These are phyloP conservation scores for Macaria liturata DNA, from an alignment of 2,888 invertebrate species.

Conservation along the genomic window DNA sequence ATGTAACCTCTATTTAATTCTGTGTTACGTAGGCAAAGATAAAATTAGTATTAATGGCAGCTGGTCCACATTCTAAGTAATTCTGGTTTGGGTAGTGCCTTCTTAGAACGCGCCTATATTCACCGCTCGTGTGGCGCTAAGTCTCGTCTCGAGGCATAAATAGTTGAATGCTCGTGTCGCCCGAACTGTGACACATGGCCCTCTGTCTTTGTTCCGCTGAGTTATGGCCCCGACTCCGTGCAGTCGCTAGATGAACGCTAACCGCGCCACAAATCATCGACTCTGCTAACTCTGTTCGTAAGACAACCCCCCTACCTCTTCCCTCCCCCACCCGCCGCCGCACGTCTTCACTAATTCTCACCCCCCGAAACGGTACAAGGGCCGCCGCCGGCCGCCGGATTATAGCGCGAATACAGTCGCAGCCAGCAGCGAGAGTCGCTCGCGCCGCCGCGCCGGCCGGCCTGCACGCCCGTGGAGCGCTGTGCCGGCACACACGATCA, in stretches of 20 bases:
- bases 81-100: constrained; percentile 46
- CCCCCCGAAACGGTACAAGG: constrained; percentile 55
- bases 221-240: constrained; percentile 56
- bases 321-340: constrained; percentile 33
- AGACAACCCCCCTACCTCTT: constrained; percentile 45
- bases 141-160: constrained; percentile 35
- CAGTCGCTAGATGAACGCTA: constrained; percentile 65
- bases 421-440: constrained; percentile 49
- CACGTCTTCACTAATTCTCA: constrained; percentile 61
- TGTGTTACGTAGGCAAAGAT: not conserved
- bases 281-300: constrained; percentile 63
- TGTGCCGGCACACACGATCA: constrained; percentile 63
- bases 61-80: constrained; percentile 38
- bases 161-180: constrained; percentile 42
- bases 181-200: constrained; percentile 49
- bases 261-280: constrained; percentile 73
- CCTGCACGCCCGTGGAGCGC: constrained; percentile 43
- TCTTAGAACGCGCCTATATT: constrained; percentile 38
- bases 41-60: constrained; percentile 3
- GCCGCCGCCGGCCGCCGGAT: constrained; percentile 47
- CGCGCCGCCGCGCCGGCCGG: constrained; percentile 39
- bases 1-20: not conserved
- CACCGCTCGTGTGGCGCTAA: constrained; percentile 17
- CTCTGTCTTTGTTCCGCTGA: constrained; percentile 64
- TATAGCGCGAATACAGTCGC: constrained; percentile 51